phyloP scores from a whole-genome alignment of 2,888 invertebrate species.

The Clepsis dumicolana region DNA sequence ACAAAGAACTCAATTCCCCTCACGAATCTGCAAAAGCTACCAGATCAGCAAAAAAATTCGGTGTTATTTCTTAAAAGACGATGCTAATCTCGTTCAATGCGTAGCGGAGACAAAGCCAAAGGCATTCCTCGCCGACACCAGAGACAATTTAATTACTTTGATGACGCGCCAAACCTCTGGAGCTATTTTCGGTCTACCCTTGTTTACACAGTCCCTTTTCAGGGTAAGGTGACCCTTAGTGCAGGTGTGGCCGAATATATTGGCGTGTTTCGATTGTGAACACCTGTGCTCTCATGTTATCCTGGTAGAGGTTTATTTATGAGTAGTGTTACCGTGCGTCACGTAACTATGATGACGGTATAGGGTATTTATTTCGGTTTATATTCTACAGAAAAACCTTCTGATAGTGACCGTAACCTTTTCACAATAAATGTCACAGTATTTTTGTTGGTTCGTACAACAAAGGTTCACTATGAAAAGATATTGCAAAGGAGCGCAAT shows the following conservation, averaged over 20 bases:
- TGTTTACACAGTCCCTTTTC: slow-evolving; percentile 52
- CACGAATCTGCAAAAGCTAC: slow-evolving; percentile 10
- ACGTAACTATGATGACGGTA: slow-evolving; percentile 8
- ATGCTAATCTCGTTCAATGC: slow-evolving; percentile 32
- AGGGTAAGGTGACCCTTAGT: slow-evolving; percentile 44
- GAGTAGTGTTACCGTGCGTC: slow-evolving; percentile 10
- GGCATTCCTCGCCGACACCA: slow-evolving; percentile 35
- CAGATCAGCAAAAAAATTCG: slow-evolving; percentile 23
- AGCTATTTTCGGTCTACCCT: slow-evolving; percentile 50
- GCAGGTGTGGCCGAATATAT: slow-evolving; percentile 52
- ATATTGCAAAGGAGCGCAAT: too few relatives aligned
- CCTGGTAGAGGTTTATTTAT: slow-evolving; percentile 47
- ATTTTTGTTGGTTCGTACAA: neutral
- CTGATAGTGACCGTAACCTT: neutral
- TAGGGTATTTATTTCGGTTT: neutral
- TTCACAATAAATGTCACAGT: neutral
- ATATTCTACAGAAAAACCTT: neutral
- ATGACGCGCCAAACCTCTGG: slow-evolving; percentile 51
- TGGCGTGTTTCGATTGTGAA: slow-evolving; percentile 46
- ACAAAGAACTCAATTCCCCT: slow-evolving; percentile 2
- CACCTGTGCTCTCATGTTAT: slow-evolving; percentile 52
- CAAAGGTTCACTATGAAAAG: too few relatives aligned
- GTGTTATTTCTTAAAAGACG: slow-evolving; percentile 29
- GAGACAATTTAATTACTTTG: slow-evolving; percentile 55
- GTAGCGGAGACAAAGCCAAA: slow-evolving; percentile 36